These are phyloP conservation scores for Manis crassicaudata DNA, from an alignment of 2,797 vertebrate species.

Conservation along the genomic window DNA sequence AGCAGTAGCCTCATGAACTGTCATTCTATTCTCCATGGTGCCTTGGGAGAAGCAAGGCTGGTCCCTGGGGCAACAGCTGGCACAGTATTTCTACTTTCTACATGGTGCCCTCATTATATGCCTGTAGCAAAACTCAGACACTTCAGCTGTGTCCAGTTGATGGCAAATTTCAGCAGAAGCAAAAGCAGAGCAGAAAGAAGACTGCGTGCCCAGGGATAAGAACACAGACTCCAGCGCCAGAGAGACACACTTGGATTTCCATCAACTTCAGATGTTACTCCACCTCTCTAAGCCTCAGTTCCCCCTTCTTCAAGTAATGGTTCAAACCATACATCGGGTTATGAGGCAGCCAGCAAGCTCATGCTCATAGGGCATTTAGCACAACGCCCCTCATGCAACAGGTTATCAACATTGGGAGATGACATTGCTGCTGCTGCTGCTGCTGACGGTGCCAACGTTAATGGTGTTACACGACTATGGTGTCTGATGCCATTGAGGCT, in stretches of 20 bases:
- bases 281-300: not conserved
- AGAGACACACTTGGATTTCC: not conserved
- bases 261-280: not conserved
- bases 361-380: fast-evolving
- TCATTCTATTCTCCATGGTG: not conserved
- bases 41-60: not conserved
- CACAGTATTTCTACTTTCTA: not conserved
- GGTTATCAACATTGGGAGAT: fast-evolving
- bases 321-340: not conserved
- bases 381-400: fast-evolving
- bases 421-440: no score
- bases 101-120: not conserved
- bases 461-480: no score
- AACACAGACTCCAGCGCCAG: not conserved
- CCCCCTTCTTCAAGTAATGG: not conserved
- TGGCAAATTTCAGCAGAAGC: not conserved
- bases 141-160: not conserved
- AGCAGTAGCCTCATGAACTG: not conserved
- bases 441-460: not conserved
- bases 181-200: not conserved
- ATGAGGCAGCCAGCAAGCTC: no score
- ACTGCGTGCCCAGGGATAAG: fast-evolving
- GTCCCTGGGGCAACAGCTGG: not conserved
- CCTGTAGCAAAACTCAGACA: not conserved
- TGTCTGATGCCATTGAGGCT: fast-evolving